Percentiles rank a stretch among this genome's conserved stretches.
Conservation (phyloP, 1,140 invertebrate species). For the Dolichoris vasculosae region DNA sequence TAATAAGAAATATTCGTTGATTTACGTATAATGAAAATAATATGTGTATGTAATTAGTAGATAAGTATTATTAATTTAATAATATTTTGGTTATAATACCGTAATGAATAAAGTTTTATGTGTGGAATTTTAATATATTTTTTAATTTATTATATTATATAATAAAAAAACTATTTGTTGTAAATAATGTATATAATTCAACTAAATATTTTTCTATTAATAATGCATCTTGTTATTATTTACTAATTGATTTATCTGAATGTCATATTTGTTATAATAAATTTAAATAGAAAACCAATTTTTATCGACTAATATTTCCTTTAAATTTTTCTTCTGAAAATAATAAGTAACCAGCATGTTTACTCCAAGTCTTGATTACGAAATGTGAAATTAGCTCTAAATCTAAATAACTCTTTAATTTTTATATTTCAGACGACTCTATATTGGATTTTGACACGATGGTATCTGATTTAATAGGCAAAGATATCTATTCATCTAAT, state of each 20-base stretch:
- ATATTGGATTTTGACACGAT: not conserved
- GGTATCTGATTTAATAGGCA: not conserved
- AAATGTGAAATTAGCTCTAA: not conserved
- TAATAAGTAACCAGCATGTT: conserved; percentile 12
- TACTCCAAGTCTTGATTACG: not conserved
- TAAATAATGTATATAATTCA: not conserved
- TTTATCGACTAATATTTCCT: not conserved
- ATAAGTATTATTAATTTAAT: no score
- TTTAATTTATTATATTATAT: no score
- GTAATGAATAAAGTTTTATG: no score
- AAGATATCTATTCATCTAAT: not conserved
- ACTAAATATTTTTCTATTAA: not conserved
- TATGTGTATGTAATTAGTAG: no score
- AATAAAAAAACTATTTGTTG: not conserved
- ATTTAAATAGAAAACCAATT: not conserved
- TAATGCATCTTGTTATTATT: not conserved
- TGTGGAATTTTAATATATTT: no score
- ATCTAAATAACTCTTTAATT: not conserved
- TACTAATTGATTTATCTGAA: not conserved
- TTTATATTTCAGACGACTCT: not conserved
- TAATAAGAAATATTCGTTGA: no score
- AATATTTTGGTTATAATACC: no score
- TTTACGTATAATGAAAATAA: no score
- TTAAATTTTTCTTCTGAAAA: not conserved
- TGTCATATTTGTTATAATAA: not conserved